Conservation (phyloP, 2,113 vertebrate genomes). For the Oreochromis spilurus region DNA sequence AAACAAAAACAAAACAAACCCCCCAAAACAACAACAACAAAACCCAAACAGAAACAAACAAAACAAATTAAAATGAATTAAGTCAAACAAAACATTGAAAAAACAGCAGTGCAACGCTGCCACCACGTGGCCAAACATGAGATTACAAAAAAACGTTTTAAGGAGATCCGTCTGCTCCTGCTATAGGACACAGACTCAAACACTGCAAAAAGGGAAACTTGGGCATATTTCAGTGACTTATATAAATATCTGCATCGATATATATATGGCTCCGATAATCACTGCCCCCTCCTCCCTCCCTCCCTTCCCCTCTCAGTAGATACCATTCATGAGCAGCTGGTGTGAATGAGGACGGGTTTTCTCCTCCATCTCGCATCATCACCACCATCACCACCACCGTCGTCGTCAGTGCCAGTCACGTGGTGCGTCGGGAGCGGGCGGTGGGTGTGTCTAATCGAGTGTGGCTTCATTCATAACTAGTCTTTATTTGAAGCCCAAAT, state of each 20-base stretch:
- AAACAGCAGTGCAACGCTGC: slow-evolving; percentile 7
- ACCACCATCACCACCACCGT: slow-evolving; percentile 22
- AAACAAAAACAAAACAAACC: neutral
- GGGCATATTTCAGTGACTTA: neutral
- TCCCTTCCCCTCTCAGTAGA: neutral
- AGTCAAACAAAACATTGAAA: neutral
- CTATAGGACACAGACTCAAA: neutral
- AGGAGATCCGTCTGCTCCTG: neutral
- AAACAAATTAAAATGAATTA: neutral
- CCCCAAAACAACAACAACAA: neutral
- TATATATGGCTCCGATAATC: neutral
- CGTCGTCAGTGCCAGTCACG: slow-evolving; percentile 49
- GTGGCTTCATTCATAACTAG: slow-evolving; percentile 81
- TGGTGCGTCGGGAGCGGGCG: slow-evolving; percentile 52
- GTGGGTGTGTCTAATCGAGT: slow-evolving; percentile 74
- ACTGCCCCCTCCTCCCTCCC: neutral
- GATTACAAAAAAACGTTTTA: neutral
- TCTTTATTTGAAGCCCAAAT: slow-evolving; percentile 62
- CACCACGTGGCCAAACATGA: slow-evolving; percentile 6
- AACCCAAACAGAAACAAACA: neutral
- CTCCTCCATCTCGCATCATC: slow-evolving; percentile 44
- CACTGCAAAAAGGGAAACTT: neutral
- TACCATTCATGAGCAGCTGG: slow-evolving; percentile 23
- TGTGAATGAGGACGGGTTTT: slow-evolving; percentile 36
- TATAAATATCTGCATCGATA: neutral